phyloP scores from a whole-genome alignment of 2,113 vertebrate genomes.

The Neopipo cinnamomea region DNA sequence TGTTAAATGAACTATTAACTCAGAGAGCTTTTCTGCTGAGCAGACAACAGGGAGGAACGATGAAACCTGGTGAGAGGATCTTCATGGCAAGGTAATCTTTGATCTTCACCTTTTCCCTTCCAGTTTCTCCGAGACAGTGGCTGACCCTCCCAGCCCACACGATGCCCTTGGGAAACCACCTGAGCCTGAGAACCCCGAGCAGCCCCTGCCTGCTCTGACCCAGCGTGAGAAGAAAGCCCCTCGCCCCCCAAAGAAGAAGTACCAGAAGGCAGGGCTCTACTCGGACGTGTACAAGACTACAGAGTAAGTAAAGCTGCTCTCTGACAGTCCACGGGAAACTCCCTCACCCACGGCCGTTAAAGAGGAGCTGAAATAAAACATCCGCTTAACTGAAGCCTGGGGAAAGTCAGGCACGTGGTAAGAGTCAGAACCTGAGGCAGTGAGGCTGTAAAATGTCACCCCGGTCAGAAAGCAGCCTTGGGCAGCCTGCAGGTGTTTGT shows the following conservation, averaged over 20 bases:
- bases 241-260: conserved; percentile 88
- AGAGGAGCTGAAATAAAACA: neutral
- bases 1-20: neutral
- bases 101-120: conserved; percentile 54
- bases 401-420: neutral
- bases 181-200: conserved; percentile 62
- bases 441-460: neutral
- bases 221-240: conserved; percentile 84
- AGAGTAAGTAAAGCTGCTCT: conserved; percentile 82
- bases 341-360: neutral
- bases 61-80: neutral
- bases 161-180: conserved; percentile 73
- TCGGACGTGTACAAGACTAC: conserved; percentile 95
- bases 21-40: neutral
- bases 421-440: neutral
- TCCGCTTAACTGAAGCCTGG: neutral
- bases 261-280: conserved; percentile 95
- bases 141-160: conserved; percentile 64
- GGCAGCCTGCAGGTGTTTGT: neutral
- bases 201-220: conserved; percentile 64
- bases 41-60: neutral
- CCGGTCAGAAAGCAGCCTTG: neutral
- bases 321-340: neutral
- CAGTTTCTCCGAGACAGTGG: conserved; percentile 78
- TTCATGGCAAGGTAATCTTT: neutral